phyloP scores from a whole-genome alignment of 2,113 vertebrate species.

The Otus sunia region DNA sequence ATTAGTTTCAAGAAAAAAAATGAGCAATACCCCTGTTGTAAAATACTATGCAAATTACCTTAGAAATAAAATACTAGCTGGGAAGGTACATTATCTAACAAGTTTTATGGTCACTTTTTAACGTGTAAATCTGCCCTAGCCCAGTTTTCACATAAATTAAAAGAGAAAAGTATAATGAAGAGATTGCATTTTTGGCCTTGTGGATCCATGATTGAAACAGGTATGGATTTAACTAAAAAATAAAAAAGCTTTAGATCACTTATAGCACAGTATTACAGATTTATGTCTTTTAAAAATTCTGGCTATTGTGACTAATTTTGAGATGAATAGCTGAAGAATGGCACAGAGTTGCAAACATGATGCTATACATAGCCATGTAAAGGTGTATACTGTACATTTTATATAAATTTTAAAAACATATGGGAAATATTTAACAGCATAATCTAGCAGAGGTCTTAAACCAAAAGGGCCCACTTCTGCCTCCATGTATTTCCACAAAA shows the following conservation, averaged over 20 bases:
- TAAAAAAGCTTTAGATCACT: background rate
- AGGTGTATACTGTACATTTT: constrained; percentile 1
- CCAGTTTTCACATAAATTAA: constrained; percentile 11
- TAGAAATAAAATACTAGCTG: background rate
- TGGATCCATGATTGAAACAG: background rate
- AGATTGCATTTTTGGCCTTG: constrained; percentile 5
- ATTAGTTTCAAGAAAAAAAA: background rate
- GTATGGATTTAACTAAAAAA: background rate
- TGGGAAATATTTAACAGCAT: background rate
- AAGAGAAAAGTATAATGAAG: background rate
- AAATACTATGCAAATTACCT: background rate
- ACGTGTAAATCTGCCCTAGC: background rate
- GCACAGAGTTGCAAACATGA: constrained; percentile 40
- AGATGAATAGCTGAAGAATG: constrained; percentile 58
- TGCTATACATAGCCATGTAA: background rate
- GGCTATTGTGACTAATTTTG: constrained; percentile 23
- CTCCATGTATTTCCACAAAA: background rate
- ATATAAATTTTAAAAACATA: constrained; percentile 25
- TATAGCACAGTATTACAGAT: background rate
- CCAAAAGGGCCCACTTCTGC: background rate
- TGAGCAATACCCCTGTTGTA: background rate
- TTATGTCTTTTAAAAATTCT: background rate
- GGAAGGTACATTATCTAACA: background rate
- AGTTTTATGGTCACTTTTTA: background rate
- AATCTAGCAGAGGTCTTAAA: constrained; percentile 1